These are phyloP conservation scores for Coenonympha glycerion DNA, from an alignment of 2,888 invertebrate species.

Conservation along the genomic window DNA sequence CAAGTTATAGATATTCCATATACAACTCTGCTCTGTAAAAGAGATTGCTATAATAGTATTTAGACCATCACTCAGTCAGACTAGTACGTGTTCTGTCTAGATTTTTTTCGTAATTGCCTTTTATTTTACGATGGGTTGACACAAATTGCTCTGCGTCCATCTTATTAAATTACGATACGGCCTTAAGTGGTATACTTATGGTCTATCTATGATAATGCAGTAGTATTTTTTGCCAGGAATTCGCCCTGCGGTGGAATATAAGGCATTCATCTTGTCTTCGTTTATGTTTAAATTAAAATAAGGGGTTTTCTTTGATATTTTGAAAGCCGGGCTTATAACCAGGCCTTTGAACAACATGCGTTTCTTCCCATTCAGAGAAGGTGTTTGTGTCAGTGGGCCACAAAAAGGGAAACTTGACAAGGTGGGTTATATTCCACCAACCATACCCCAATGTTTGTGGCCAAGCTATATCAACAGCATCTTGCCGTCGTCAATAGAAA, in stretches of 20 bases:
- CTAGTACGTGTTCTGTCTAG: slow-evolving; percentile 17
- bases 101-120: slow-evolving; percentile 30
- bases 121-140: slow-evolving; percentile 30
- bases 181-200: neutral
- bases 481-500: neutral
- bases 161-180: slow-evolving; percentile 26
- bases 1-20: too few species aligned
- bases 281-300: neutral
- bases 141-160: slow-evolving; percentile 29
- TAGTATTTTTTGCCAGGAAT: neutral
- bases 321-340: too few species aligned
- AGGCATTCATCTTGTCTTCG: neutral
- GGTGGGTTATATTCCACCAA: too few species aligned
- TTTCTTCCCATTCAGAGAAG: too few species aligned
- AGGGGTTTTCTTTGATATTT: too few species aligned
- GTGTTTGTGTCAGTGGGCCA: too few species aligned
- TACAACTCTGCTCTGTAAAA: too few species aligned
- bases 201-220: neutral
- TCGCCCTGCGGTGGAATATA: neutral
- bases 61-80: neutral
- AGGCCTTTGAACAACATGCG: too few species aligned
- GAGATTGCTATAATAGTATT: neutral
- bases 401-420: too few species aligned
- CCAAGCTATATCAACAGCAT: neutral
- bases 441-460: too few species aligned